A percentile compares a stretch with the other conserved stretches of the same genome.
Conservation (phyloP, 2,888 invertebrate genomes). For the Sarcophaga rosellei region DNA sequence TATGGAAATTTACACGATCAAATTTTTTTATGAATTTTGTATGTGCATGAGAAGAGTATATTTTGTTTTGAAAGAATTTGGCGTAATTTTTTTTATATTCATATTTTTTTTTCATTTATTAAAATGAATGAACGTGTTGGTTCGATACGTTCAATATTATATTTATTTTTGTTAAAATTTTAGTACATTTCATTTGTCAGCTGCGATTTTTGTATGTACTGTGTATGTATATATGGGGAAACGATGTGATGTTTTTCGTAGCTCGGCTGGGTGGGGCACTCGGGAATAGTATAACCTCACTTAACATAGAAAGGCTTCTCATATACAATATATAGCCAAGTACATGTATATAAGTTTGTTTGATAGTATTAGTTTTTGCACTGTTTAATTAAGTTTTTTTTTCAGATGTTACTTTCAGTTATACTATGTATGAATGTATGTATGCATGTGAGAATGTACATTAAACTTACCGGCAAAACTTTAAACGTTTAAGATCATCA, state of each 20-base stretch:
- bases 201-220: neutral
- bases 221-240: conserved; percentile 42
- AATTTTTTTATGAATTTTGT: no score
- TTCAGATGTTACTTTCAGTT: conserved; percentile 3
- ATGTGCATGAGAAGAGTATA: no score
- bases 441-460: conserved; percentile 13
- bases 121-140: no score
- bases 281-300: conserved; percentile 66
- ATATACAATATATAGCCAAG: neutral
- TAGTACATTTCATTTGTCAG: neutral
- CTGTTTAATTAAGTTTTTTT: neutral
- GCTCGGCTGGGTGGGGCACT: conserved; percentile 68
- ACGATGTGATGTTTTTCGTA: conserved; percentile 64
- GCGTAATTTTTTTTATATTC: no score
- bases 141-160: neutral
- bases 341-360: neutral
- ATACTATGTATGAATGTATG: neutral
- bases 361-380: conserved; percentile 20
- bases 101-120: no score
- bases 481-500: conserved; percentile 55
- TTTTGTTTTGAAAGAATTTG: no score
- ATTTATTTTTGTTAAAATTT: neutral
- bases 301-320: conserved; percentile 35
- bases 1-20: no score
- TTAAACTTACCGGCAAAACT: conserved; percentile 69